Conservation (phyloP, 2,113 vertebrate genomes). For the Melanerpes aurifrons region DNA sequence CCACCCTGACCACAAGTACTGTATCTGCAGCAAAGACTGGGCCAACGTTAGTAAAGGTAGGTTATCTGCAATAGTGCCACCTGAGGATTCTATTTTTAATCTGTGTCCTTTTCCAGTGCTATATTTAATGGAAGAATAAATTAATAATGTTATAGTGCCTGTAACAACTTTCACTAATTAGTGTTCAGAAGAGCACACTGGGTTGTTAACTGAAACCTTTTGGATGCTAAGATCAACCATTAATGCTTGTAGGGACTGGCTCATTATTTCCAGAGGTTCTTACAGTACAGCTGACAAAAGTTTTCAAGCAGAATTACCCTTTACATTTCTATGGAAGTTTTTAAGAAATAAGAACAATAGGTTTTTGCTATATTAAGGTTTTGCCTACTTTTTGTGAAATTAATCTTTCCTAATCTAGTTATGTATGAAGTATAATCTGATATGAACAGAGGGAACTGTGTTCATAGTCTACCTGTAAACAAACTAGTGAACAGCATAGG, state of each 20-base stretch:
- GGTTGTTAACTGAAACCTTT: not conserved
- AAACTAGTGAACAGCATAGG: not conserved
- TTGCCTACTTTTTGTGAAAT: not conserved
- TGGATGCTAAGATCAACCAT: not conserved
- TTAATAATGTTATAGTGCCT: not conserved
- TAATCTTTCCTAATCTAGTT: not conserved
- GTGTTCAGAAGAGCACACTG: not conserved
- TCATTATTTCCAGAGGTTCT: not conserved
- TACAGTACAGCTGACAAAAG: not conserved
- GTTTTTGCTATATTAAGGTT: not conserved
- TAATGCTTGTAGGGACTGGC: not conserved
- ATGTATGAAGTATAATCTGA: not conserved
- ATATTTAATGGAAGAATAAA: not conserved
- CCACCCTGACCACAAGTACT: constrained; percentile 68
- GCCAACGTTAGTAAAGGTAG: constrained; percentile 91
- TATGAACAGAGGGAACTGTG: not conserved
- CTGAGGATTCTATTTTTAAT: not conserved
- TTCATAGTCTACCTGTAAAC: not conserved
- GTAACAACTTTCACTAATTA: not conserved
- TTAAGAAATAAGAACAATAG: not conserved
- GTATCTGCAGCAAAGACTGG: constrained; percentile 81
- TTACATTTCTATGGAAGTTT: not conserved
- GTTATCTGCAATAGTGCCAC: not conserved
- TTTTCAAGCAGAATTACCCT: not conserved
- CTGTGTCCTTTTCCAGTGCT: not conserved